These are phyloP conservation scores for Orchesellides sinensis DNA, from an alignment of 2,888 invertebrate genomes.

Conservation along the genomic window DNA sequence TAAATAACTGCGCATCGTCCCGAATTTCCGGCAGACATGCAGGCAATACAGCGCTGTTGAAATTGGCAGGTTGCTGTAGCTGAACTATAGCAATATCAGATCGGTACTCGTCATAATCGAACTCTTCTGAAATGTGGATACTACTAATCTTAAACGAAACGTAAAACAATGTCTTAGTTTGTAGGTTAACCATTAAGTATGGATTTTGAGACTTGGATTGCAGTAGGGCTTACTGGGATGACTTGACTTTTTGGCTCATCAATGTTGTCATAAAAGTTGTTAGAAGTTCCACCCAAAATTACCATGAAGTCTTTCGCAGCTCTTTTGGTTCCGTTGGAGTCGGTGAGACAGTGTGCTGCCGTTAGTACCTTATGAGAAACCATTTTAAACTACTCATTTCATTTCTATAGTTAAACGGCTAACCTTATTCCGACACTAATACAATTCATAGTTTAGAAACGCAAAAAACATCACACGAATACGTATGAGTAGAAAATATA, in stretches of 20 bases:
- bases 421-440: too few species aligned
- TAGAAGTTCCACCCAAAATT: constrained; percentile 55
- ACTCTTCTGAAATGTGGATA: constrained; percentile 42
- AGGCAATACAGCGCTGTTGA: constrained; percentile 42
- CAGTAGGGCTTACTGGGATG: constrained; percentile 51
- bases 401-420: too few species aligned
- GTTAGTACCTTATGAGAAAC: constrained; percentile 12
- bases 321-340: constrained; percentile 23
- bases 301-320: constrained; percentile 54
- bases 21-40: constrained; percentile 57
- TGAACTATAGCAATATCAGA: constrained; percentile 52
- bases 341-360: constrained; percentile 55
- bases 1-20: constrained; percentile 50
- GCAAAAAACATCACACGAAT: too few species aligned
- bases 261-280: constrained; percentile 40
- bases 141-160: constrained; percentile 30
- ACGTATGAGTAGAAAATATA: neutral
- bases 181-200: neutral
- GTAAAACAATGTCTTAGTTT: neutral
- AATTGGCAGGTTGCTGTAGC: constrained; percentile 25
- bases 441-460: too few species aligned
- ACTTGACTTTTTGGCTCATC: constrained; percentile 54
- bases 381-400: too few species aligned
- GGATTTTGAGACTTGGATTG: neutral
- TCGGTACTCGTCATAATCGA: constrained; percentile 50